phyloP scores from a whole-genome alignment of 2,113 vertebrate species.

The Gymnobelideus leadbeateri region DNA sequence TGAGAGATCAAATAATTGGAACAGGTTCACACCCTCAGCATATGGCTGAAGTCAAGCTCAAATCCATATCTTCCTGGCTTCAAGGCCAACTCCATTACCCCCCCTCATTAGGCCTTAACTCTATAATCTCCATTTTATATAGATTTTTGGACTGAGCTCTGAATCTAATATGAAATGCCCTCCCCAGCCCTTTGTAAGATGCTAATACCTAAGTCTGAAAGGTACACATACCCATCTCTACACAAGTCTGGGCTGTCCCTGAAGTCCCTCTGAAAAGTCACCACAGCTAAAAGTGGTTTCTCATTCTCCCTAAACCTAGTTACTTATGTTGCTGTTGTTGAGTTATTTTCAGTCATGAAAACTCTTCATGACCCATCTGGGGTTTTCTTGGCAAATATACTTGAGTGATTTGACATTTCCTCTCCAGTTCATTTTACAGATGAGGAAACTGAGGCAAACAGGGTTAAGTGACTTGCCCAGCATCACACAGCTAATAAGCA shows the following conservation, averaged over 20 bases:
- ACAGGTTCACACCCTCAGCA: neutral
- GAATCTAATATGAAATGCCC: neutral
- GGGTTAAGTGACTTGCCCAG: neutral
- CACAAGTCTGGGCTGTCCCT: neutral
- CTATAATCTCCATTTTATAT: neutral
- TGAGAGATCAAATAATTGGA: neutral
- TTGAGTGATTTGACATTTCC: neutral
- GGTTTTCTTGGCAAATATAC: neutral
- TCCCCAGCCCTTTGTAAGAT: neutral
- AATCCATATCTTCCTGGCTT: neutral
- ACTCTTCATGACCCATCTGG: neutral
- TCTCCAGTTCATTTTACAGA: neutral
- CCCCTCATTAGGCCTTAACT: neutral
- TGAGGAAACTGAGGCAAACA: neutral
- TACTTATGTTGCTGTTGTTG: neutral
- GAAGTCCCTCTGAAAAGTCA: neutral
- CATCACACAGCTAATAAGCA: neutral
- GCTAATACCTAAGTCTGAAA: neutral
- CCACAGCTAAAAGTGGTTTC: neutral
- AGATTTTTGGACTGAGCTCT: neutral
- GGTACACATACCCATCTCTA: neutral
- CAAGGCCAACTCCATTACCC: neutral
- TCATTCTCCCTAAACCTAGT: neutral
- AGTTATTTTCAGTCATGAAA: neutral
- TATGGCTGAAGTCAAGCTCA: neutral